Base-by-base conservation (phyloP, 2,888 invertebrate genomes). In the Mantis religiosa region DNA sequence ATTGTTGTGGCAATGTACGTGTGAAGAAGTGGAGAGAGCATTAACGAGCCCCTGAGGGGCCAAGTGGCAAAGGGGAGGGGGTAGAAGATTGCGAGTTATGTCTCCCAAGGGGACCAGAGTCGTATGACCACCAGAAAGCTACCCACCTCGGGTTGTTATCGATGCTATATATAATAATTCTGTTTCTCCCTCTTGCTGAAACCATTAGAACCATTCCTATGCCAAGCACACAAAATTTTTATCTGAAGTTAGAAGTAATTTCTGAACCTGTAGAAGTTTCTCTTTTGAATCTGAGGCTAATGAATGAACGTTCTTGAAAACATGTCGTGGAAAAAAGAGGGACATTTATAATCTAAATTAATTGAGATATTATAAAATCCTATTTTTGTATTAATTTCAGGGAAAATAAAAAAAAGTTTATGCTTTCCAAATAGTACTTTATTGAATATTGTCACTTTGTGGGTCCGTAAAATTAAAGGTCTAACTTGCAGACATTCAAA, bases 11-110 rank as follows among this genome's bases (percentile, higher is more conserved):
- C 28, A 28, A 28, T 71, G 85, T 15, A 47, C 28, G 47, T 28
- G 81, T 54, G 71, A 86, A 81, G 81, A 71, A 28, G 86, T 81
- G 86, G 71, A 81, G 81, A 14, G 71, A 20, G 41, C 25, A 71
- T 86, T 86, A 86, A 86, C 86, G 86, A 86, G 86, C 28, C 86
- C 86, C 86, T 15, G 25, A n/a, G 85, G 85, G 85, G 85, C 85
- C 54, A 27, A 85, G 54, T 27, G 27, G 9, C 20, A 12, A 14
- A 28, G 25, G 6, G 25, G 47, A 41, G 41, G 47, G 47, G 34
- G 85, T 28, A 47, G 41, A n/a, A 89, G 89, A 89, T 88, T 89
- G 89, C 89, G 28, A 89, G 89, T 89, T 89, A 89, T 89, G 82
- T 81, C 85, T 87, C 89, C 88, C 88, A 30, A 15, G 82, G 86